Conservation (phyloP, 2,888 invertebrate genomes). For the Lamellibrachia columna region DNA sequence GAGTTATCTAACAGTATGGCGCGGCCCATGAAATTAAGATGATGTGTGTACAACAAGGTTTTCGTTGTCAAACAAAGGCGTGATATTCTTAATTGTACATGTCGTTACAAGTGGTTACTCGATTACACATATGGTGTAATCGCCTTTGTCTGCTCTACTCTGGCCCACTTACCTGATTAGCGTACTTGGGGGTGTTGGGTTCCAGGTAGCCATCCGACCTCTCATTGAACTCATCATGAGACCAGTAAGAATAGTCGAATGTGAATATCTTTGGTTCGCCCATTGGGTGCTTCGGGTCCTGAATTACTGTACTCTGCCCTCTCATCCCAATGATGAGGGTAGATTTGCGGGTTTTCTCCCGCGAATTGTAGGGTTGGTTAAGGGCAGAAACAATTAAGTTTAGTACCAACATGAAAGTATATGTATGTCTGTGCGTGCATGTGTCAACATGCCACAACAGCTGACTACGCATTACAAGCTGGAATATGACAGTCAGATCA, state of each 20-base stretch:
- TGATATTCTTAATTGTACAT: too few relatives aligned
- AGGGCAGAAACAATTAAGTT: background rate
- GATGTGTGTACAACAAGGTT: too few relatives aligned
- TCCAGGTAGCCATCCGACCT: conserved; percentile 54
- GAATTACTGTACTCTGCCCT: conserved; percentile 50
- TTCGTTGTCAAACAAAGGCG: too few relatives aligned
- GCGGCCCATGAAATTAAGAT: too few relatives aligned
- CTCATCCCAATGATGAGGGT: conserved; percentile 58
- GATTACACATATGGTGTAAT: too few relatives aligned
- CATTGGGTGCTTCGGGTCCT: conserved; percentile 54
- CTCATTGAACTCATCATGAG: conserved; percentile 59
- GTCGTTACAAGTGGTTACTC: too few relatives aligned
- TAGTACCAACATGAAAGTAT: background rate
- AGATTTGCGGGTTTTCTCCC: conserved; percentile 56
- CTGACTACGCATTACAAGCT: too few relatives aligned
- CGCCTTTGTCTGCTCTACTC: too few relatives aligned
- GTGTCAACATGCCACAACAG: background rate
- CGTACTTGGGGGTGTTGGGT: conserved; percentile 52
- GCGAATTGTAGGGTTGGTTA: conserved; percentile 48
- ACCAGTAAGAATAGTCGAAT: conserved; percentile 64
- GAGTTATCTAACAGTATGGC: too few relatives aligned
- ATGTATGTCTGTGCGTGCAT: background rate
- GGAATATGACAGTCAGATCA: too few relatives aligned
- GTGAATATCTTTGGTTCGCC: conserved; percentile 50
- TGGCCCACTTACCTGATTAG: conserved; percentile 55